Evolutionary conservation across 2,113 vertebrate species (phyloP).

Genomic region (Sphyrna mokarran): DNA sequence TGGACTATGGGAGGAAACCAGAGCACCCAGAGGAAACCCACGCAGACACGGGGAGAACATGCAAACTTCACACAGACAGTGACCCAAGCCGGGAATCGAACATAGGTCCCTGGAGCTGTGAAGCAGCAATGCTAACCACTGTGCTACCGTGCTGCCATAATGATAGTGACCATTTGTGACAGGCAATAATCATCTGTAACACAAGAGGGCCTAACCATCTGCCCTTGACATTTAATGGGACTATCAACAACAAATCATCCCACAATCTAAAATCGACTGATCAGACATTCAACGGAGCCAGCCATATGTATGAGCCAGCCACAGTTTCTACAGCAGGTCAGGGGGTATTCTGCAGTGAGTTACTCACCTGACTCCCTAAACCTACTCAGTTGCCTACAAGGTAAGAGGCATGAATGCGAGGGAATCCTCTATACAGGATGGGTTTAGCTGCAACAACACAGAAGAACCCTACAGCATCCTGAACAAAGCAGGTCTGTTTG

Average conservation of each 20-base stretch:
- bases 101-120: no score
- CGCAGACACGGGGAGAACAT: no score
- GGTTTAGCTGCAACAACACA: neutral
- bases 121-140: no score
- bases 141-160: no score
- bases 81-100: no score
- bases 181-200: neutral
- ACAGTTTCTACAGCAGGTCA: neutral
- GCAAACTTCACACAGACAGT: no score
- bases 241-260: neutral
- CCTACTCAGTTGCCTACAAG: neutral
- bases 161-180: no score
- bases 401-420: neutral
- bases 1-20: no score
- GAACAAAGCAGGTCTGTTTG: neutral
- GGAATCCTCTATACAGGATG: neutral
- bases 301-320: neutral
- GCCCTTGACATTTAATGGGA: neutral
- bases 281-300: neutral
- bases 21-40: no score
- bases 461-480: neutral
- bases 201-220: neutral
- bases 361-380: neutral
- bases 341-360: neutral
- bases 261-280: neutral